Evolutionary conservation across 1,140 invertebrate species (phyloP), one percentile per base, ranked within the genome.

Genomic region (Mercenaria mercenaria): DNA sequence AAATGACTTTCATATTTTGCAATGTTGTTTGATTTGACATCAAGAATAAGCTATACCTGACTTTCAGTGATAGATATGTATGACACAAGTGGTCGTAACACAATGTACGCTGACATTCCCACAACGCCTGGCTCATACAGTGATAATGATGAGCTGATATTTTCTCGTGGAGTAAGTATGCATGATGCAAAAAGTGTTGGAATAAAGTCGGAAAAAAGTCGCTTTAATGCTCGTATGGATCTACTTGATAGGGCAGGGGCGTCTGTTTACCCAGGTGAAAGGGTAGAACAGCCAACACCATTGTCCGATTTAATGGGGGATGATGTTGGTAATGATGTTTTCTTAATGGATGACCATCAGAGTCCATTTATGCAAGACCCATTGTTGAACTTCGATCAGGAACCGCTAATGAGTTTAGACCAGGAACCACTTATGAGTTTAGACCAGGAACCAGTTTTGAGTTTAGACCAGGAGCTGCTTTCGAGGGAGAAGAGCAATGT

Each of bases 61-160:
- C 20, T 88, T 88, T 64, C 76, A 88, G 86, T 88, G 26, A 79
- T 79, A 37, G 85, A 80, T 52, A 29, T 47, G 39, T 80, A 69
- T 52, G 61, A 88, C 34, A 43, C 76, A 13, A 88, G 86, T 50
- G 74, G 86, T 64, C 37, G n/a, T 20, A 88, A 61, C 32, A 80
- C 86, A 41, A 76, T 86, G 67, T 74, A 52, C 47, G 83, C 67
- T 20, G 86, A 88, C 18, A 8, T 80, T 18, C 86, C 86, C 32
- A 23, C 59, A 20, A 80, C 86, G 6, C 86, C 86, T n/a, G 56
- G 37, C n/a, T 80, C 37, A 10, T 61, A 23, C 1, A 52, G 59
- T n/a, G 77, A 80, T 29, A 52, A 20, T 43, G 61, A 52, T 69
- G 86, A 88, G 23, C n/a, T 80, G 0, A 26, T 11, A 2, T 67